Evolutionary conservation across 2,888 invertebrate species (phyloP), one percentile per base, ranked within the genome.

Genomic region (Eristalinus sepulchralis): DNA sequence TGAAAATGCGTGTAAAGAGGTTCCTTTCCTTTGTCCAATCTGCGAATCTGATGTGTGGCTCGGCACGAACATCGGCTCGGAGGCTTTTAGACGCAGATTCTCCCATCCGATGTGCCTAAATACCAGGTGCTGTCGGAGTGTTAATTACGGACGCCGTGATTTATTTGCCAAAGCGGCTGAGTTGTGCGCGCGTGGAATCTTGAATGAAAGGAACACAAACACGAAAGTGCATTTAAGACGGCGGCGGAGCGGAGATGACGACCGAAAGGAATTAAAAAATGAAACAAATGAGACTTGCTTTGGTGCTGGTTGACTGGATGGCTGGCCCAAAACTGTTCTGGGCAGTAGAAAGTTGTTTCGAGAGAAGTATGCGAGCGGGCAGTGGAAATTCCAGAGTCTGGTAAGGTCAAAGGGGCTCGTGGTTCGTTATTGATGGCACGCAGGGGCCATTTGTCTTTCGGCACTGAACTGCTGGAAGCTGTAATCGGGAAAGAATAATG

Each of bases 131-230:
- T 73, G 67, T 62, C 24, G 63, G 64, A 63, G 80, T 64, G 73
- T 81, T 81, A 81, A 81, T 81, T 81, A 81, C 73, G 57, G 67
- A 39, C 68, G 63, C 27, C 55, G 73, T 75, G 80, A 81, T 81
- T 81, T 81, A 81, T 81, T 68, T 68, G 67, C 80, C 73, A 73
- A 33, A 57, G 57, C 63, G 31, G 68, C 57, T 55, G 60, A 33
- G 53, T 80, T 80, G 64, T 66, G 53, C 66, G 66, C 47, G 13
- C 5, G 39, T 71, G 79, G 71, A 79, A 79, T 66, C 47, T 24
- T 24, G 39, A 73, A 72, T 73, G 66, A 67, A 75, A 75, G 73
- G 73, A 81, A 63, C 55, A 55, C 11, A 63, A 17, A 22, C 68
- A 80, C 60, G 73, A 72, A 72, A 80, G 66, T 80, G 66, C 66